These are phyloP conservation scores for Amiota mariae DNA, from an alignment of 2,888 invertebrate species.

Conservation along the genomic window DNA sequence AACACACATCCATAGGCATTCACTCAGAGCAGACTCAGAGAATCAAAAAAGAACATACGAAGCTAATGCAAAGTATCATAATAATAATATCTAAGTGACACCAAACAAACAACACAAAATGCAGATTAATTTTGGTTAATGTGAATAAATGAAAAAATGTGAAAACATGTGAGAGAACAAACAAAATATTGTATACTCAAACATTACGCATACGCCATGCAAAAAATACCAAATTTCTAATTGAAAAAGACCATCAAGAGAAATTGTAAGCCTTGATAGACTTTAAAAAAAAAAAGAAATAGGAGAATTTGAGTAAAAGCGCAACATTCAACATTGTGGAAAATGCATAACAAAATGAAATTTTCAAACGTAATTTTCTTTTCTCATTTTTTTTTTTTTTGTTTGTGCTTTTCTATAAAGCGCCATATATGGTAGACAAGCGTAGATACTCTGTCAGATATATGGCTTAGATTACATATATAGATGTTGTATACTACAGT, in stretches of 20 bases:
- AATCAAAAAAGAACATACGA: neutral
- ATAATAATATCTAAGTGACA: neutral
- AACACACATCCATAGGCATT: neutral
- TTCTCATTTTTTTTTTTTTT: constrained; percentile 4
- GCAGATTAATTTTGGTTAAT: constrained; percentile 24
- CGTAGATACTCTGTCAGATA: no score
- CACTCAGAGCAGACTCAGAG: neutral
- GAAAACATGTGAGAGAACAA: neutral
- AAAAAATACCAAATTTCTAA: neutral
- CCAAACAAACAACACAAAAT: neutral
- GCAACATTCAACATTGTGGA: constrained; percentile 2
- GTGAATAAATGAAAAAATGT: neutral
- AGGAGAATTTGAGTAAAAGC: no score
- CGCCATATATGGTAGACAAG: no score
- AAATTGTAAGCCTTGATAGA: neutral
- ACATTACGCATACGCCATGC: constrained; percentile 7
- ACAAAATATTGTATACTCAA: neutral
- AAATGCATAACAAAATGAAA: constrained; percentile 9
- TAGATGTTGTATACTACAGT: no score
- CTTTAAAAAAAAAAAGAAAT: neutral
- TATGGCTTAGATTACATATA: no score
- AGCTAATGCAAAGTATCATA: constrained; percentile 20
- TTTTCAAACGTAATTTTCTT: neutral
- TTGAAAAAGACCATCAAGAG: neutral
- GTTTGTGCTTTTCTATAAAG: constrained; percentile 10